Base-by-base conservation (phyloP, 2,797 vertebrate genomes). In the Ateles fusciceps region DNA sequence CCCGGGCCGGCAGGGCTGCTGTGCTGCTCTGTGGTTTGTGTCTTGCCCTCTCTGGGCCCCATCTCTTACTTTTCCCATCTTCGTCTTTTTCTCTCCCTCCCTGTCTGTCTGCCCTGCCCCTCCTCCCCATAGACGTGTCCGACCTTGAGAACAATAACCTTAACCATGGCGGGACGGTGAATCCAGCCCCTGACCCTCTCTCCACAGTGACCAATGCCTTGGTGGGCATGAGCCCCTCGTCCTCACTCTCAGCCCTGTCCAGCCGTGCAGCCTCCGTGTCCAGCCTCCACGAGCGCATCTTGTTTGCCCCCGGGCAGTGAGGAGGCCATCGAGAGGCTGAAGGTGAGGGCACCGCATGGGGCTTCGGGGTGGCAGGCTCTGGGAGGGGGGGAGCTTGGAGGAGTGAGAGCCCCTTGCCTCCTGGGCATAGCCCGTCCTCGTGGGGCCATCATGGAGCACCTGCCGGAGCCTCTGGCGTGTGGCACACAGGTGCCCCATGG, bases 121-220 rank as follows among this genome's bases (percentile, higher is more conserved):
- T 74, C 44, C 55, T 22, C 26, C n/a, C 96, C 97, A 0, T 98
- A 99, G 99, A 99, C 98, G 88, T 99, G 98, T 99, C 99, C 98
- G 99, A 99, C 99, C 98, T 99, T 99, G 99, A 99, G 99, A 99
- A 99, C 99, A 99, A 99, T 99, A 99, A 99, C 98, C 98, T 98
- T 99, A 99, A 98, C 98, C 98, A 97, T 98, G 85, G 95, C 91
- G 68, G 98, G 98, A 75, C 91, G 93, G 98, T 99, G 99, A 99
- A 99, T 99, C 99, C 99, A 99, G 99, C 98, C 98, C 98, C 98
- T 99, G 99, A 99, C 99, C 99, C 99, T 99, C 99, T 99, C 99
- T 99, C 99, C 99, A 99, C 99, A 99, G 99, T 99, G 99, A 99
- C 99, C 99, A 99, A 99, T 87, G 99, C 99, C 98, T 99, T 99